Conservation (phyloP, 2,113 vertebrate species). For the Struthio camelus region DNA sequence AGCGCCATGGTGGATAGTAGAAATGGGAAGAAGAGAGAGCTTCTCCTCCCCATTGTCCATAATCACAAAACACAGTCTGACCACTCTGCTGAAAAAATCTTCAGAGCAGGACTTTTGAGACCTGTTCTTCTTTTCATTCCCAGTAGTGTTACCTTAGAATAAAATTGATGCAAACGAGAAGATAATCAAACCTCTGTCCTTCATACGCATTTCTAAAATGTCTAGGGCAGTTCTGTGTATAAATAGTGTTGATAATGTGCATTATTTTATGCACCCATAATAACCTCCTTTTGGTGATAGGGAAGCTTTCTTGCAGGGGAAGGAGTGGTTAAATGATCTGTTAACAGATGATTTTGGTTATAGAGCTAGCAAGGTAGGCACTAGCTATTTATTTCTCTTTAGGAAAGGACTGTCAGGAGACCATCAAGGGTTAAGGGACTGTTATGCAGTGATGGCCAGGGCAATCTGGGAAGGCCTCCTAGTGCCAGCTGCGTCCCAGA, state of each 20-base stretch:
- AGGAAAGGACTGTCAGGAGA: neutral
- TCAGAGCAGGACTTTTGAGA: neutral
- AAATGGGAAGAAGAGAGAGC: neutral
- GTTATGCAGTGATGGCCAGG: neutral
- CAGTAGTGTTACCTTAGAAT: neutral
- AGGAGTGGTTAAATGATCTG: neutral
- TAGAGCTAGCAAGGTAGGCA: neutral
- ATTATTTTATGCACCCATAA: neutral
- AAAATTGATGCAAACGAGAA: neutral
- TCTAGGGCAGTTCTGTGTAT: neutral
- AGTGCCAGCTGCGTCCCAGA: neutral
- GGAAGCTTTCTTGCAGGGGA: neutral
- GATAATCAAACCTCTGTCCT: neutral
- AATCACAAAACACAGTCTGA: neutral
- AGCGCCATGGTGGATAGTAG: rapidly evolving
- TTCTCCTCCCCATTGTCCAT: neutral
- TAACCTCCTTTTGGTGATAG: neutral
- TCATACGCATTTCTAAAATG: neutral
- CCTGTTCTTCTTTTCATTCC: neutral
- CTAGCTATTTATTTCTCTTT: neutral
- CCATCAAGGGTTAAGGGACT: neutral
- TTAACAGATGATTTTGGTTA: neutral
- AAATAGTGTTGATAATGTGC: neutral
- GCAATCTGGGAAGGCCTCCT: neutral
- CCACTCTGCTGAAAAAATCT: neutral